These are phyloP conservation scores for Pomacea canaliculata DNA, from an alignment of 2,888 invertebrate species.

Conservation along the genomic window DNA sequence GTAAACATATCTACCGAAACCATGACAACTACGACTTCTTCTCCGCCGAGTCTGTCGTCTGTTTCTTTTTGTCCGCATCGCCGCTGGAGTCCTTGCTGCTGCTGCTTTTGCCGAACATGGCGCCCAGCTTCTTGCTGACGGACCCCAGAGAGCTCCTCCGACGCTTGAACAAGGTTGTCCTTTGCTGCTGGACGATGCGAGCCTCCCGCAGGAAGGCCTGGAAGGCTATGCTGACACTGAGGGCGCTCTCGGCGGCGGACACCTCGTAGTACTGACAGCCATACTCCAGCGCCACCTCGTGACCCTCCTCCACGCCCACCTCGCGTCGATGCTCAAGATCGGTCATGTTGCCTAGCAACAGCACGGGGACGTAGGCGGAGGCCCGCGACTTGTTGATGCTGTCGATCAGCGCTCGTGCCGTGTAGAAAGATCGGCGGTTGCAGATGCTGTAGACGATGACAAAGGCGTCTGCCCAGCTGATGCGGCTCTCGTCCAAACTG, in stretches of 20 bases:
- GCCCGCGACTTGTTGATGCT: conserved; percentile 62
- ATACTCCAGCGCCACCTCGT: conserved; percentile 50
- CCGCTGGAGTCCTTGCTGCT: conserved; percentile 11
- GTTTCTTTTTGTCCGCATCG: not conserved
- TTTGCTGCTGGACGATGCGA: conserved; percentile 48
- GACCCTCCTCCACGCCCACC: conserved; percentile 76
- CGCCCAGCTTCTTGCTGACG: conserved; percentile 53
- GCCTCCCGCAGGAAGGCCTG: conserved; percentile 53
- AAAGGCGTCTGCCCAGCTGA: conserved; percentile 83
- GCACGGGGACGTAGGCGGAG: conserved; percentile 82
- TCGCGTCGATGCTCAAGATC: conserved; percentile 74
- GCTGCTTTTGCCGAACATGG: conserved; percentile 52
- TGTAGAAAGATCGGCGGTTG: conserved; percentile 81
- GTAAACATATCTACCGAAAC: not conserved
- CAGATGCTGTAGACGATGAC: conserved; percentile 86
- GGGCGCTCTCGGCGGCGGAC: conserved; percentile 55
- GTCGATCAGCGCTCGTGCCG: conserved; percentile 41
- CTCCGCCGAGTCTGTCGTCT: not conserved
- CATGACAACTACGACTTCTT: not conserved
- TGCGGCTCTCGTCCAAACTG: conserved; percentile 18
- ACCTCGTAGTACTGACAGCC: conserved; percentile 59
- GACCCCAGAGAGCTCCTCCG: conserved; percentile 49
- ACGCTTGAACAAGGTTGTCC: conserved; percentile 42
- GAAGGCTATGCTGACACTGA: conserved; percentile 52
- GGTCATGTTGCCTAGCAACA: conserved; percentile 84